These are phyloP conservation scores for Myrmecobius fasciatus DNA, from an alignment of 2,113 vertebrate species.

Conservation along the genomic window DNA sequence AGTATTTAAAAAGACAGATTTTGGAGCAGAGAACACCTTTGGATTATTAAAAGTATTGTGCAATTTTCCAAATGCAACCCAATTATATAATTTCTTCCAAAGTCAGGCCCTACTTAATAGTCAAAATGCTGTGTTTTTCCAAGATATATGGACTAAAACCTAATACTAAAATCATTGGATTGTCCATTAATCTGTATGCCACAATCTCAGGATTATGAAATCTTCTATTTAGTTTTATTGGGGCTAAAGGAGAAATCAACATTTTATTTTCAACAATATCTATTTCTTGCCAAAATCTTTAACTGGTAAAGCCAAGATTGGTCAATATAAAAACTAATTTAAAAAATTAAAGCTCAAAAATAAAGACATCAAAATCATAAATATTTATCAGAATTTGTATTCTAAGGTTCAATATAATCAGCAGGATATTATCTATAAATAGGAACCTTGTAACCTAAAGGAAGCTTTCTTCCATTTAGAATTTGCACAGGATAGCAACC, in stretches of 20 bases:
- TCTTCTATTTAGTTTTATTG: neutral
- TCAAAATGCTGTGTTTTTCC: neutral
- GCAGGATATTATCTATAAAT: neutral
- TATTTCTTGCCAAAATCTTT: neutral
- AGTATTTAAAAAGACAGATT: neutral
- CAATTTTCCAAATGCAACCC: neutral
- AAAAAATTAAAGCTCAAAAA: neutral
- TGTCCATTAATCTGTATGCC: neutral
- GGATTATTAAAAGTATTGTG: neutral
- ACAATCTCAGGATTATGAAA: neutral
- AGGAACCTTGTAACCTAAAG: too few species aligned
- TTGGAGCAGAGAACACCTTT: neutral
- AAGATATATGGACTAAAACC: too few species aligned
- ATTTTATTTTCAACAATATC: neutral
- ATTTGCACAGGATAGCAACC: too few species aligned
- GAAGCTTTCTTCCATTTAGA: too few species aligned
- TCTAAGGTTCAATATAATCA: neutral
- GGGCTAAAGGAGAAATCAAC: neutral
- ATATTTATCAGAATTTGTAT: neutral
- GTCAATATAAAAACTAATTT: neutral
- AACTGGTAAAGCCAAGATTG: neutral
- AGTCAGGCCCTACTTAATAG: neutral
- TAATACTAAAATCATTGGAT: neutral
- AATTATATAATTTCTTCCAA: neutral
- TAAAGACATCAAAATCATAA: neutral